Conservation (phyloP, 1,140 invertebrate genomes). For the Brachionus asplanchnoidis region DNA sequence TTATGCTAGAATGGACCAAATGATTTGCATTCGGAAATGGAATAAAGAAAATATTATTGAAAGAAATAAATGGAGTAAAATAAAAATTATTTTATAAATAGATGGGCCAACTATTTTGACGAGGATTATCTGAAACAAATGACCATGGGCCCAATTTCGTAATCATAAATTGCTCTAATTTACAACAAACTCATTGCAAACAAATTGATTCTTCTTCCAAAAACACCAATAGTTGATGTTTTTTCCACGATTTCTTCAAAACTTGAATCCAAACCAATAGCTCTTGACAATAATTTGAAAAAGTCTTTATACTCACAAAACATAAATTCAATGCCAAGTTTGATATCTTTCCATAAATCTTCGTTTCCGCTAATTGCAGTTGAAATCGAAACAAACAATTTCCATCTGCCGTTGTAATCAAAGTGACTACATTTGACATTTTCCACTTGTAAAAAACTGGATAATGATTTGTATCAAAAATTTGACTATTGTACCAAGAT, state of each 20-base stretch:
- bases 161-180: no score
- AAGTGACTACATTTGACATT: constrained; percentile 13
- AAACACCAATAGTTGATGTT: constrained; percentile 30
- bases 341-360: constrained; percentile 14
- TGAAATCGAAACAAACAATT: constrained; percentile 6
- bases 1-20: no score
- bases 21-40: no score
- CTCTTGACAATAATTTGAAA: not conserved
- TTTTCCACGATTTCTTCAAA: constrained; percentile 4
- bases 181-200: no score
- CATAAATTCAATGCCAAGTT: not conserved
- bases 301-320: not conserved
- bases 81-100: no score
- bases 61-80: no score
- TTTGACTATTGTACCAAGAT: not conserved
- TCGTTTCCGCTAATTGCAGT: not conserved
- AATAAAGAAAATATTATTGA: no score
- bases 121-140: no score
- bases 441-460: not conserved
- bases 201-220: no score
- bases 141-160: no score
- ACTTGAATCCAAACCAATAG: not conserved
- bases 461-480: not conserved
- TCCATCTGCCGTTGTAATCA: not conserved
- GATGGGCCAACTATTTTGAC: no score